phyloP scores from a whole-genome alignment of 37 sponge, comb jelly and placozoan genomes.

The Aphrocallistes beatrix region DNA sequence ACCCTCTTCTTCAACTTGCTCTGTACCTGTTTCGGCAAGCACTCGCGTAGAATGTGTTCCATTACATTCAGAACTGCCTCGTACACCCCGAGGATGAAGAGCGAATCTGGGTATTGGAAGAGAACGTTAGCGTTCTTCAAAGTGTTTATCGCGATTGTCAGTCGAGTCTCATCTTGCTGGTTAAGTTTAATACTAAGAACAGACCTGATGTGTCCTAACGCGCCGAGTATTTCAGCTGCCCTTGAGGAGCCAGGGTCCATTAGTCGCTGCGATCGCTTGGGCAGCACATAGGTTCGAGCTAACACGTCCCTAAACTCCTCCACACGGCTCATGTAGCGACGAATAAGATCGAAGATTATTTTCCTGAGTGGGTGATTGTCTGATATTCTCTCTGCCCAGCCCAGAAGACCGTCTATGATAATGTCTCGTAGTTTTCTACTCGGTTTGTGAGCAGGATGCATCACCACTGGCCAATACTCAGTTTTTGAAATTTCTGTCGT shows the following conservation, averaged over 20 bases:
- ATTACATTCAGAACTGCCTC: constrained; percentile 7
- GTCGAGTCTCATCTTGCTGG: background rate
- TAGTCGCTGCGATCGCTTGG: background rate
- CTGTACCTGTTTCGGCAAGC: constrained; percentile 13
- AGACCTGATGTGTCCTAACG: background rate
- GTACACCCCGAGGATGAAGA: background rate
- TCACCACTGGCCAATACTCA: too few species aligned
- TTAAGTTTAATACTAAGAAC: constrained; percentile 12
- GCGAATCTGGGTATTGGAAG: constrained; percentile 1
- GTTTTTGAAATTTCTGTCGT: too few species aligned
- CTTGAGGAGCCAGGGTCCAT: background rate
- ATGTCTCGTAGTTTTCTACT: background rate
- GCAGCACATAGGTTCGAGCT: background rate
- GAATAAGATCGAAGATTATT: background rate
- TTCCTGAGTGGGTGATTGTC: background rate
- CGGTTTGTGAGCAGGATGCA: background rate
- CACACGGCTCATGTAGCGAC: background rate
- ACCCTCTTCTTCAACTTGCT: constrained; percentile 20
- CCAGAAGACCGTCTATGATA: background rate
- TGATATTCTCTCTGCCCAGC: background rate
- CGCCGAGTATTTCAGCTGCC: background rate
- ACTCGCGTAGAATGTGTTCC: background rate
- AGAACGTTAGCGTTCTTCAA: background rate
- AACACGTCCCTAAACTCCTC: constrained; percentile 16
- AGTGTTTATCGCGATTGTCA: background rate